Conservation (phyloP, 2,113 vertebrate species). For the Columba janthina region DNA sequence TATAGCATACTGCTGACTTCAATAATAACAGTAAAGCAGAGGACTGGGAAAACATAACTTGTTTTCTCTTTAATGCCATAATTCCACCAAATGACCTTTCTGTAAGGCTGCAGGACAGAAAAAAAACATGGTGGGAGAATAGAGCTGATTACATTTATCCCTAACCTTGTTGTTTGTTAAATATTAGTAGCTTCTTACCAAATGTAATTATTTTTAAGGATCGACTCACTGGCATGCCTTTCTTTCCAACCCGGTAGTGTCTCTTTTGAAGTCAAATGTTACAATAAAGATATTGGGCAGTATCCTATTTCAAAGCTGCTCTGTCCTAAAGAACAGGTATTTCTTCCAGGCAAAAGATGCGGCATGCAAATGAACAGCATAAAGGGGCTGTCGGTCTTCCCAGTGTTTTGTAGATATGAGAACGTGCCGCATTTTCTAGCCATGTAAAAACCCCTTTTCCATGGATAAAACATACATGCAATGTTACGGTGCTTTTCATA, state of each 20-base stretch:
- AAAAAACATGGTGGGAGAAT: background rate
- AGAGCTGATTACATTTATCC: background rate
- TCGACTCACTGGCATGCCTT: background rate
- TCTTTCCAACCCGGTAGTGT: background rate
- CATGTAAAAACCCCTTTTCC: background rate
- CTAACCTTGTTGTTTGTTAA: background rate
- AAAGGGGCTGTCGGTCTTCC: background rate
- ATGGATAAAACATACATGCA: background rate
- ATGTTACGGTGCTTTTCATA: background rate
- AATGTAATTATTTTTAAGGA: background rate
- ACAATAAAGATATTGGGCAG: background rate
- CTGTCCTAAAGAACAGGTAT: background rate
- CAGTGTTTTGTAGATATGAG: background rate
- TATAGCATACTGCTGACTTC: rapidly evolving
- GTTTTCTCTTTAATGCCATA: background rate
- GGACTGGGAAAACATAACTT: background rate
- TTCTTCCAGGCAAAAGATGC: background rate
- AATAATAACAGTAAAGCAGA: background rate
- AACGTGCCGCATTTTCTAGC: background rate
- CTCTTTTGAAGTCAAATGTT: background rate
- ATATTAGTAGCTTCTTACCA: background rate
- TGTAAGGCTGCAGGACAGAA: background rate
- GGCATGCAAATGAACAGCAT: background rate
- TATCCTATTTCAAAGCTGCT: background rate
- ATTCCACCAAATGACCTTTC: background rate